Conservation (phyloP, 2,113 vertebrate species). For the Apistogramma diplotaenia region DNA sequence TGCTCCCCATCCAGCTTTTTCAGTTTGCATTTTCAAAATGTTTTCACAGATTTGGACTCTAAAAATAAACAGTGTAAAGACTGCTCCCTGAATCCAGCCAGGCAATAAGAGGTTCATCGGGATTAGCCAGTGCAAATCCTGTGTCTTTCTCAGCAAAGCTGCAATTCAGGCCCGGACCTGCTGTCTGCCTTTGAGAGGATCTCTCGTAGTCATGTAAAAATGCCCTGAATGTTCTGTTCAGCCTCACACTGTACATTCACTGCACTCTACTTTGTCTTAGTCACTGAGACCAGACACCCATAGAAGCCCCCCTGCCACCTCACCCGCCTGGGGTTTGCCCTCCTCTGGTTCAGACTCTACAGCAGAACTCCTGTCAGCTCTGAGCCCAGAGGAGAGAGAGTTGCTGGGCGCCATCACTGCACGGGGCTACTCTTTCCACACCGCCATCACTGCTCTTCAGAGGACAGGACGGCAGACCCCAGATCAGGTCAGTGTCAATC, state of each 20-base stretch:
- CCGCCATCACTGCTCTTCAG: constrained; percentile 90
- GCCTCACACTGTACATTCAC: neutral
- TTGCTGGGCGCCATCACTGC: constrained; percentile 83
- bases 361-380: constrained; percentile 83
- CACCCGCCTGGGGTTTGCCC: constrained; percentile 42
- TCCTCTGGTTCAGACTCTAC: constrained; percentile 70
- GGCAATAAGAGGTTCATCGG: constrained; percentile 36
- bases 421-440: constrained; percentile 83
- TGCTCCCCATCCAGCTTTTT: neutral
- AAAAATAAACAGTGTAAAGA: constrained; percentile 69
- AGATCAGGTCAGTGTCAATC: constrained; percentile 84
- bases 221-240: neutral
- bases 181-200: neutral
- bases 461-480: constrained; percentile 84
- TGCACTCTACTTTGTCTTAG: constrained; percentile 1
- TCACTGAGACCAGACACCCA: constrained; percentile 71
- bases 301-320: neutral
- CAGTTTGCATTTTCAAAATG: constrained; percentile 49
- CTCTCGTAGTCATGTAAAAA: neutral
- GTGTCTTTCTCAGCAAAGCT: constrained; percentile 37
- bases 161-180: neutral
- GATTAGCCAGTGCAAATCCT: constrained; percentile 50
- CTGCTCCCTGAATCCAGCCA: constrained; percentile 49
- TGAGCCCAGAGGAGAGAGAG: constrained; percentile 88
- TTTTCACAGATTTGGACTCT: constrained; percentile 51